These are phyloP conservation scores for Papilio glaucus DNA, from an alignment of 1,140 invertebrate genomes.

Conservation along the genomic window DNA sequence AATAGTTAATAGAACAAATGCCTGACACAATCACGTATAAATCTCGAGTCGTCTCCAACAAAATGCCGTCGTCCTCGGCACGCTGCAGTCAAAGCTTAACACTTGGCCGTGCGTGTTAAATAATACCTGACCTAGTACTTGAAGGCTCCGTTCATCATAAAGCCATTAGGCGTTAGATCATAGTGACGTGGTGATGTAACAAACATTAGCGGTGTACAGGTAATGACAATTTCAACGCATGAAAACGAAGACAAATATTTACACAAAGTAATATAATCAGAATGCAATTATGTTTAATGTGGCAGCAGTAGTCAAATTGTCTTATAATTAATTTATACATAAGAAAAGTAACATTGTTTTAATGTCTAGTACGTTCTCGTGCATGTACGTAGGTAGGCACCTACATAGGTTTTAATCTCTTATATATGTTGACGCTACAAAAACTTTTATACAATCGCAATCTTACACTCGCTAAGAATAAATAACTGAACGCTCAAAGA, in stretches of 20 bases:
- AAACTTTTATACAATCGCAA: too few relatives aligned
- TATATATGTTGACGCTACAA: too few relatives aligned
- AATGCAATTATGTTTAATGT: neutral
- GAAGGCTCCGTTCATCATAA: constrained; percentile 42
- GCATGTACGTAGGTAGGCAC: too few relatives aligned
- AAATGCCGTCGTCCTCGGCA: constrained; percentile 54
- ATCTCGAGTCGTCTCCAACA: constrained; percentile 21
- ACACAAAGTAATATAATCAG: neutral
- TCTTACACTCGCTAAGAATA: too few relatives aligned
- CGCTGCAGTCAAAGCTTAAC: constrained; percentile 39
- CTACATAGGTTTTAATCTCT: too few relatives aligned
- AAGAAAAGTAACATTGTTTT: too few relatives aligned
- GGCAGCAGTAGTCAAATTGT: too few relatives aligned
- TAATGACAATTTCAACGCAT: constrained; percentile 10
- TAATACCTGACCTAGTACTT: constrained; percentile 53
- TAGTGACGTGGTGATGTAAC: constrained; percentile 18
- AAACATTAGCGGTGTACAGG: constrained; percentile 14
- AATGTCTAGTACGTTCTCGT: too few relatives aligned
- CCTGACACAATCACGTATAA: constrained; percentile 18
- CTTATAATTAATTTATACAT: too few relatives aligned
- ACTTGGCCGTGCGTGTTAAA: constrained; percentile 47
- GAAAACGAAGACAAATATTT: constrained; percentile 7
- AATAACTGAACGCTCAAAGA: too few relatives aligned
- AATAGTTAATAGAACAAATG: constrained; percentile 19
- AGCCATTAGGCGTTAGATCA: constrained; percentile 34